Base-by-base conservation (phyloP, 2,113 vertebrate species). In the Anas platyrhynchos region DNA sequence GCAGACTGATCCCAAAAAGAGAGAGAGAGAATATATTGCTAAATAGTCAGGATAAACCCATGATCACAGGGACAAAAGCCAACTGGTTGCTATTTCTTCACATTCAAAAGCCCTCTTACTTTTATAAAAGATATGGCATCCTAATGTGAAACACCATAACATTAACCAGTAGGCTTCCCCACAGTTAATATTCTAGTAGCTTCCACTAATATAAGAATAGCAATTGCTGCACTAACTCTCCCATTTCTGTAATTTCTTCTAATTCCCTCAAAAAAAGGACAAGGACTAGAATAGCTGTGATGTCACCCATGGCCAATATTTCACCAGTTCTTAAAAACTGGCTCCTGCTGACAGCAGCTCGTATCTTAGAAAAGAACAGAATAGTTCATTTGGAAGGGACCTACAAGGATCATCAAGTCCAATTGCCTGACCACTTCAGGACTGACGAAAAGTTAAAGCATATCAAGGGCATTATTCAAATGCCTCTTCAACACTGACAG, bases 1-100 rank as follows among this genome's bases (percentile, higher is more conserved):
- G 99, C 99, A 74, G 99, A 99, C 99, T 99, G 98, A 93, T 82
- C 88, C 93, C 96, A 73, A 97, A 96, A 93, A 91, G 59, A 84
- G 96, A 81, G 92, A 92, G 89, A 91, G 66, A 96, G 84, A 96
- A 96, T 91, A 95, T 91, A 85, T 91, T 95, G 89, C 92, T 86
- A 58, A 93, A 94, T 85, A 96, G 69, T 93, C 81, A 96, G 71
- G 93, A 96, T 73, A 97, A 92, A 97, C 91, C 93, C 92, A 46
- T 69, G 81, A 71, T 79, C 81, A 92, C 71, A 91, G 92, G 96
- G 93, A 84, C 61, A 93, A 95, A 96, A 91, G 77, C 92, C 93
- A 89, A 82, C 62, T 87, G 91, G 88, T 62, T 95, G 86, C 81
- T 94, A 91, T n/a, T 73, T 67, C 74, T 95, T 72, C 81, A 93